Conservation (phyloP, 2,113 vertebrate genomes). For the Athene noctua region DNA sequence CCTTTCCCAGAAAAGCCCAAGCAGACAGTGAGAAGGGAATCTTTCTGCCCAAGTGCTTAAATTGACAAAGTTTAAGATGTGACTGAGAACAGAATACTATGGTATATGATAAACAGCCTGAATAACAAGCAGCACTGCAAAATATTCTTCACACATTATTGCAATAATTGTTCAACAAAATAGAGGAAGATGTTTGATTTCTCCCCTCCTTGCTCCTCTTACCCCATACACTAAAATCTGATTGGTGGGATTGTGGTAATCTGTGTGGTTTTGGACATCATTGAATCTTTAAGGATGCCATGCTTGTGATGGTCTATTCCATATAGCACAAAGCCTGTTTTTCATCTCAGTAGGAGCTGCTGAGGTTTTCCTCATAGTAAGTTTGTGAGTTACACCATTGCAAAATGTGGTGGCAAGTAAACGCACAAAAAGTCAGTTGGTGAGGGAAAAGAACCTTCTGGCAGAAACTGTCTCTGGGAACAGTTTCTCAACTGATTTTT, state of each 20-base stretch:
- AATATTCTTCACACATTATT: not conserved
- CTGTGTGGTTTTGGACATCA: not conserved
- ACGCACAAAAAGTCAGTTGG: not conserved
- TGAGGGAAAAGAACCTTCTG: not conserved
- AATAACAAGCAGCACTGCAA: not conserved
- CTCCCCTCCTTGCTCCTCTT: not conserved
- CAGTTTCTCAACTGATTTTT: not conserved
- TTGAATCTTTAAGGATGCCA: not conserved
- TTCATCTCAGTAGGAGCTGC: not conserved
- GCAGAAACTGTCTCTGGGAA: not conserved
- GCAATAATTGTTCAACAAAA: not conserved
- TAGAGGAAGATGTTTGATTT: not conserved
- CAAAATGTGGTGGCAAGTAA: not conserved
- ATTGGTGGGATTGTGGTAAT: not conserved
- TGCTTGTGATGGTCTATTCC: not conserved
- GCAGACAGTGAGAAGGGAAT: not conserved
- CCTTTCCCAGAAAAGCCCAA: not conserved
- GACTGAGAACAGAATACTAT: not conserved
- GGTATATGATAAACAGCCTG: not conserved
- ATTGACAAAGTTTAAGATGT: not conserved
- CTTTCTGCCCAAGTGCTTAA: not conserved
- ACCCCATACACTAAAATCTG: not conserved
- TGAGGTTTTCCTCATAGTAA: not conserved
- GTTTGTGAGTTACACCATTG: not conserved
- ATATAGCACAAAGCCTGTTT: not conserved